Conservation (phyloP, 2,888 invertebrate species). For the Lissocephala sabroskyi region DNA sequence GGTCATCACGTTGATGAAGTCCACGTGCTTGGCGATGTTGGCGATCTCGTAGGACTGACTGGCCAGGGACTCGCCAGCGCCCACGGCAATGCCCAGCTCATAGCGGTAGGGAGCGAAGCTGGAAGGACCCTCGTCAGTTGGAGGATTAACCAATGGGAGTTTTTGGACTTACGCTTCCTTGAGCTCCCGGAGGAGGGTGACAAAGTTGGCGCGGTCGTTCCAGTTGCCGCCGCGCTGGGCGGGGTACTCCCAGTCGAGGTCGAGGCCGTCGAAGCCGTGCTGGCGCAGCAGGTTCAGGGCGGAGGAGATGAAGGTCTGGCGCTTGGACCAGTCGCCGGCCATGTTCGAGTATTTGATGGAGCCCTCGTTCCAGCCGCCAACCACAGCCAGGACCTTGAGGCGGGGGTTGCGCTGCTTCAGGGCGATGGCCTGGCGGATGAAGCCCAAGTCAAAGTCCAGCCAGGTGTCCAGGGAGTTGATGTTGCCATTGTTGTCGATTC, state of each 20-base stretch:
- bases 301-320: slow-evolving; percentile 82
- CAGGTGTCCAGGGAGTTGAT: slow-evolving; percentile 38
- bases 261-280: slow-evolving; percentile 89
- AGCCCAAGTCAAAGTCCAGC: slow-evolving; percentile 10
- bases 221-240: slow-evolving; percentile 71
- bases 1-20: slow-evolving; percentile 50
- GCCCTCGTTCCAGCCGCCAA: slow-evolving; percentile 96
- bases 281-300: slow-evolving; percentile 83
- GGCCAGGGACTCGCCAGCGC: slow-evolving; percentile 37
- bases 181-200: slow-evolving; percentile 37
- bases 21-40: slow-evolving; percentile 43
- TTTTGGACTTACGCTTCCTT: slow-evolving; percentile 65
- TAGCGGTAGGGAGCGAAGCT: slow-evolving; percentile 44
- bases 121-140: neutral
- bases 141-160: slow-evolving; percentile 72
- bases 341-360: slow-evolving; percentile 88
- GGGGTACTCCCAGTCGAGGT: slow-evolving; percentile 95
- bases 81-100: slow-evolving; percentile 79
- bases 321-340: slow-evolving; percentile 80
- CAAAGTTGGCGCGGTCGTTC: slow-evolving; percentile 84
- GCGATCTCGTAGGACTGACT: slow-evolving; percentile 32
- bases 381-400: slow-evolving; percentile 83
- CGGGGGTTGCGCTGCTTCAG: slow-evolving; percentile 36
- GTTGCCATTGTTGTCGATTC: slow-evolving; percentile 40
- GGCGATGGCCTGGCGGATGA: slow-evolving; percentile 40